Percentiles rank a stretch among this genome's conserved stretches.
Evolutionary conservation across 2,888 invertebrate species (phyloP).

Genomic region (Microplitis manilae): DNA sequence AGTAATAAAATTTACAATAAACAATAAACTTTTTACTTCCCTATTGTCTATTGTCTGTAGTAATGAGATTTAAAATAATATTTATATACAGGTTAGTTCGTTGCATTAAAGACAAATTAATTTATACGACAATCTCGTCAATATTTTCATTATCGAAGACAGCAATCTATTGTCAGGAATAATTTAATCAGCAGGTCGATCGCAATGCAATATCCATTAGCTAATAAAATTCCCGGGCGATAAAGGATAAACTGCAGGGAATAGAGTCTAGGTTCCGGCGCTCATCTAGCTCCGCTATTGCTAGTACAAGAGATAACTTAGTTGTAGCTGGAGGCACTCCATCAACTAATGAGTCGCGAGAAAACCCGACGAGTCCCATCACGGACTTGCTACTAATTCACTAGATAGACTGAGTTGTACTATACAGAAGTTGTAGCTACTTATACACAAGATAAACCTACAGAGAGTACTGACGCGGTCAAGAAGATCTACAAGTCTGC

Average conservation of each 20-base stretch:
- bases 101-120: not conserved
- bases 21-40: too few species aligned
- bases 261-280: constrained; percentile 6
- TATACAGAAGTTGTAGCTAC: constrained; percentile 16
- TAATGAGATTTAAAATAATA: not conserved
- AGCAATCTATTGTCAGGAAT: constrained; percentile 3
- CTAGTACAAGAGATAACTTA: constrained; percentile 47
- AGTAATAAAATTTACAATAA: too few species aligned
- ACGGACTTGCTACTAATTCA: constrained; percentile 12
- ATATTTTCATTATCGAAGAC: not conserved
- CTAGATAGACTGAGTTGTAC: constrained; percentile 23
- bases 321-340: constrained; percentile 46
- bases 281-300: constrained; percentile 18
- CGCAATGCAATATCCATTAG: constrained; percentile 63
- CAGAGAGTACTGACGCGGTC: constrained; percentile 37
- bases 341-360: constrained; percentile 63
- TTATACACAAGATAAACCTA: not conserved
- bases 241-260: not conserved
- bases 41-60: too few species aligned
- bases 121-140: constrained; percentile 5
- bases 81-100: not conserved
- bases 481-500: constrained; percentile 33
- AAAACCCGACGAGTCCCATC: constrained; percentile 35
- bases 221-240: constrained; percentile 57
- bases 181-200: constrained; percentile 51